Base-by-base conservation (phyloP, 2,797 vertebrate species). In the Adrianichthys oophorus region DNA sequence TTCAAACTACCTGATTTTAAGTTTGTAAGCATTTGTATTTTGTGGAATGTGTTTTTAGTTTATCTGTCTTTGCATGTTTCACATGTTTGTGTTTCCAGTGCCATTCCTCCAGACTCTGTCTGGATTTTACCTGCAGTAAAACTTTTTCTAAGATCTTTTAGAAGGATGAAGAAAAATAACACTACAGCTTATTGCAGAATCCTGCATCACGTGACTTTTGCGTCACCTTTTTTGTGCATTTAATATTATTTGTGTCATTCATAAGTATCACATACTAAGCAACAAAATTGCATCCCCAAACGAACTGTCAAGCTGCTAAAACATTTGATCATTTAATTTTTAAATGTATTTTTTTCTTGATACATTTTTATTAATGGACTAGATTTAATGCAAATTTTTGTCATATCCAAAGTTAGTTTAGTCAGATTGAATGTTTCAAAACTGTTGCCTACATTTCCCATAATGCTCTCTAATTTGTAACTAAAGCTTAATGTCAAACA, bases 1-100 rank as follows among this genome's bases (percentile, higher is more conserved):
- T 48, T 68, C 56, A 63, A 65, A 48, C 15, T 62, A 43, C 3
- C 23, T 49, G 46, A 68, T 78, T 78, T 81, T 61, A 82, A 63
- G 32, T 37, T 66, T 19, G 52, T 56, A 56, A 47, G 50, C 58
- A 47, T 62, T 52, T 72, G 66, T 17, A 54, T 59, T 50, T 32
- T 1, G 66, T 53, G 52, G 21, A 19, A 48, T 59, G 43, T 50
- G 6, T 54, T 60, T 12, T 45, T 40, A 57, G 65, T 58, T 57
- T 8, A 49, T 59, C 16, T 41, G 55, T 54, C 62, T 70, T 60
- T 64, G 15, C 78, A n/a, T 80, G 8, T 62, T 29, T 45, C 45
- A 55, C 37, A 15, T 43, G 19, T n/a, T 43, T 15, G 41, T 43
- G 13, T 42, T 51, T 45, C 50, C 29, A 40, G 53, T 64, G 53